Percentiles rank a stretch among this genome's conserved stretches.
Evolutionary conservation across 2,888 invertebrate species (phyloP).

Genomic region (Drosophila lacicola): DNA sequence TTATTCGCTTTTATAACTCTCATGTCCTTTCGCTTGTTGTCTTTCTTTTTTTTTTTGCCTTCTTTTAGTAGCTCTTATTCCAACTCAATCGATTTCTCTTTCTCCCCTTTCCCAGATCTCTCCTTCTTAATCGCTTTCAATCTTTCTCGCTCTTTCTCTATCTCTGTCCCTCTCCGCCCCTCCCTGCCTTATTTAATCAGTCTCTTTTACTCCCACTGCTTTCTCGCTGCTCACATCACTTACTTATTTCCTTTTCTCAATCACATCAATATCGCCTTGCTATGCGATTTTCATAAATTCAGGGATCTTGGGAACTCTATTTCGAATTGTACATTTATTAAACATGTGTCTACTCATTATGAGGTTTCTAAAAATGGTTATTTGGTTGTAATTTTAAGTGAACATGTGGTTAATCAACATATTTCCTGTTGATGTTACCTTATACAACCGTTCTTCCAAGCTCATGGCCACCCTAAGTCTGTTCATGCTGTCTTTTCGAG

Average conservation of each 20-base stretch:
- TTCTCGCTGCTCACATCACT: no score
- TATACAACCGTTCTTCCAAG: background rate
- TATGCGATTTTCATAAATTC: background rate
- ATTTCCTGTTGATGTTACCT: conserved; percentile 5
- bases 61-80: no score
- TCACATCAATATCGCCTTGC: background rate
- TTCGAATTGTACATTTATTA: background rate
- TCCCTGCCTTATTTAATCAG: no score
- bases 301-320: no score
- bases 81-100: no score
- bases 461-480: background rate
- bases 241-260: background rate
- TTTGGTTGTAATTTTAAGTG: background rate
- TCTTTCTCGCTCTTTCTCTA: background rate
- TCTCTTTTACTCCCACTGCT: no score
- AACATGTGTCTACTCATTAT: background rate
- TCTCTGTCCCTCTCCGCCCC: background rate
- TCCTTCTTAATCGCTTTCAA: background rate
- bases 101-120: background rate
- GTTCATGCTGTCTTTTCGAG: conserved; percentile 7
- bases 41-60: no score
- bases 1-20: no score
- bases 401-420: conserved; percentile 15
- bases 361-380: background rate
- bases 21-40: no score